Evolutionary conservation across 2,888 invertebrate genomes (phyloP).

Genomic region (Drosophila kambysellisi): DNA sequence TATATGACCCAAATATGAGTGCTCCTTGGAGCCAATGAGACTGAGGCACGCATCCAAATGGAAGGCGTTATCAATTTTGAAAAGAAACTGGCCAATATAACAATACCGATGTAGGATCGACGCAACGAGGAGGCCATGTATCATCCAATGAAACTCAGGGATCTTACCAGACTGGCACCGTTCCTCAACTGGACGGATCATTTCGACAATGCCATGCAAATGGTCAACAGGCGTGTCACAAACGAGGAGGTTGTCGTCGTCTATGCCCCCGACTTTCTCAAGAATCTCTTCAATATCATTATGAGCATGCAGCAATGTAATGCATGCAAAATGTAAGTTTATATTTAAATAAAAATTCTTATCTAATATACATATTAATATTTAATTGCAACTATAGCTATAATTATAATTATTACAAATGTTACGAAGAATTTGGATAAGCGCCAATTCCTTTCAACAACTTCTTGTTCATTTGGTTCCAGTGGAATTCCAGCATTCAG

Average conservation of each 20-base stretch:
- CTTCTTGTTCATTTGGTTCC: no score
- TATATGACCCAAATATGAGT: conserved; percentile 96
- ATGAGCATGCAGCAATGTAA: conserved; percentile 89
- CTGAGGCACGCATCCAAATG: conserved; percentile 90
- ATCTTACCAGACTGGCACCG: conserved; percentile 91
- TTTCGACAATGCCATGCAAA: conserved; percentile 92
- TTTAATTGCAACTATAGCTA: no score
- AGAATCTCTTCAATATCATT: conserved; percentile 91
- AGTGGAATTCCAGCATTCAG: no score
- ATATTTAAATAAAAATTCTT: not conserved
- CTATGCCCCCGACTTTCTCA: conserved; percentile 94
- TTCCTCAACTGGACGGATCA: conserved; percentile 95
- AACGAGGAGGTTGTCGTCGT: conserved; percentile 93
- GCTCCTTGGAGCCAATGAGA: conserved; percentile 91
- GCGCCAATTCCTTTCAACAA: no score
- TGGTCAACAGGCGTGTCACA: conserved; percentile 89
- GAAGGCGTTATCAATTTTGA: conserved; percentile 93
- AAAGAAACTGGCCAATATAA: conserved; percentile 94
- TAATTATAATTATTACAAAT: no score
- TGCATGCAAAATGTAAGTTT: conserved; percentile 88
- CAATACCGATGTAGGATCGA: conserved; percentile 93
- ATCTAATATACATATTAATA: no score
- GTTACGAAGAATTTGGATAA: no score
- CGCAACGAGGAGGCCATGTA: conserved; percentile 96
- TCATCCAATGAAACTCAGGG: conserved; percentile 91